phyloP scores from a whole-genome alignment of 2,113 vertebrate genomes.

The Rhagologus leucostigma region DNA sequence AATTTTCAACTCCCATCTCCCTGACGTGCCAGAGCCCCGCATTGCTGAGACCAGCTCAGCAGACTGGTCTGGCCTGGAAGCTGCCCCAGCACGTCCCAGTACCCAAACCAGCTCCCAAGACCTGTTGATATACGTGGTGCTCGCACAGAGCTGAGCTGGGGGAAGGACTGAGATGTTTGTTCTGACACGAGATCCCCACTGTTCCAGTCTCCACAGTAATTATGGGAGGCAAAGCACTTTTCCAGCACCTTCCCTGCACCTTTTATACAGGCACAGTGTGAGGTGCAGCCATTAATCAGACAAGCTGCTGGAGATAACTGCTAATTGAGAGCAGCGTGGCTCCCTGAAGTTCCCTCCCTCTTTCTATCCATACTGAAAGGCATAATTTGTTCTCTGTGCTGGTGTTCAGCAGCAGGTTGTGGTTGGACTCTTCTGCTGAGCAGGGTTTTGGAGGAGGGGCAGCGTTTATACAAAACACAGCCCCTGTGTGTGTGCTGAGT shows the following conservation, averaged over 20 bases:
- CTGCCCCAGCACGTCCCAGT: rapidly evolving
- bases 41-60: background rate
- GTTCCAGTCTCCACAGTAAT: background rate
- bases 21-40: rapidly evolving
- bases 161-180: background rate
- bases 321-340: background rate
- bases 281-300: conserved; percentile 36
- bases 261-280: background rate
- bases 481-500: rapidly evolving
- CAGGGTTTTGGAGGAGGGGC: background rate
- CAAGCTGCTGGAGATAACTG: conserved; percentile 15
- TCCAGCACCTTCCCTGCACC: background rate
- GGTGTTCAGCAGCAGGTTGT: background rate
- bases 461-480: background rate
- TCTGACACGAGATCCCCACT: background rate
- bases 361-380: background rate
- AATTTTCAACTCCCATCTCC: rapidly evolving
- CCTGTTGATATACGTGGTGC: rapidly evolving
- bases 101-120: background rate
- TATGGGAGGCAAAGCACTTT: background rate
- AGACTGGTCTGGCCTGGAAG: background rate
- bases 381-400: background rate
- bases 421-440: background rate
- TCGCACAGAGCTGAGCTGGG: background rate
- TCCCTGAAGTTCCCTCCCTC: background rate